Base-by-base conservation (phyloP, 2,797 vertebrate genomes). In the Triplophysa bombifrons region DNA sequence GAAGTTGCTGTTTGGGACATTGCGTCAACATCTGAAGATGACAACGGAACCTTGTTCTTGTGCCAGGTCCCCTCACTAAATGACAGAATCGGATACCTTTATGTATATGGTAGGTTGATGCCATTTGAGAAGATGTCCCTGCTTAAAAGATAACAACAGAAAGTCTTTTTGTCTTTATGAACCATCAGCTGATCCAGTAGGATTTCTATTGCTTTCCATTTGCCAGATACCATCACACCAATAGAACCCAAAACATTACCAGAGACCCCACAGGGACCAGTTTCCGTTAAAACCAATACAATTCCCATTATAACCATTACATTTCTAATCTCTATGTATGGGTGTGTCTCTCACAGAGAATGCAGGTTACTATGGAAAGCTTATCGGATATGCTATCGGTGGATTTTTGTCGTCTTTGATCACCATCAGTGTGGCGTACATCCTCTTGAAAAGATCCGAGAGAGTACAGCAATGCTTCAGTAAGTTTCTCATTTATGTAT, bases 371-470 rank as follows among this genome's bases (percentile, higher is more conserved):
- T 86, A 74, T n/a, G 27, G 65, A 4, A 85, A 72, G 6, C 72
- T 89, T 17, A 84, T 89, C 20, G 88, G 83, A 66, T 88, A 86
- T 38, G 87, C 81, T 12, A 84, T 86, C 3, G 88, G 87, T 20
- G 88, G 88, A 27, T 89, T 89, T 76, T 76, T 87, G 19, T 82
- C 82, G 2, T 79, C 71, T 51, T 70, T 88, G 9, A 48, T 88
- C 7, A 19, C 85, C 64, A 70, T 88, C 19, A 5, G 44, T 20
- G 44, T 82, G 69, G 51, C 70, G 11, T 88, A 84, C 46, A 3
- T 85, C 10, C 55, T 72, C 50, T 51, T 89, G 46, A 85, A 85
- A 74, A 78, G 64, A 66, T 89, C 88, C 0, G 81, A 87, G 69
- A 86, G 34, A 46, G 70, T 79, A 12, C 88, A 84, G 80, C 65